Percentiles rank a stretch among this genome's conserved stretches.
Conservation (phyloP, 2,888 invertebrate species). For the Acleris sparsana region DNA sequence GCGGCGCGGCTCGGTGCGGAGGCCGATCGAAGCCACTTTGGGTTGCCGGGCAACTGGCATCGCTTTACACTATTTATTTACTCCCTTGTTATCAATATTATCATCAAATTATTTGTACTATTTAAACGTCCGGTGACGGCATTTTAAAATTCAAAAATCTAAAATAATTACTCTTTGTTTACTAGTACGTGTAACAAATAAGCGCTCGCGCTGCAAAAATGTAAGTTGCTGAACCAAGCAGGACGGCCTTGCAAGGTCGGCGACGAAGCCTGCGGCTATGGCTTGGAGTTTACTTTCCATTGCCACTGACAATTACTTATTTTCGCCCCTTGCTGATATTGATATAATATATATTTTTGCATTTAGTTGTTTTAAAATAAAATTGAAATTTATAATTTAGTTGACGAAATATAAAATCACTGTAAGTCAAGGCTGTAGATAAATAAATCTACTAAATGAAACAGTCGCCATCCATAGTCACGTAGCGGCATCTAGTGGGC, state of each 20-base stretch:
- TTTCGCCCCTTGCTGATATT: neutral
- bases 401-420: too few species aligned
- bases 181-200: neutral
- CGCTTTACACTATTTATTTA: constrained; percentile 18
- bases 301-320: constrained; percentile 7
- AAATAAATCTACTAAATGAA: neutral
- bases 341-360: too few species aligned
- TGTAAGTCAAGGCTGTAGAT: too few species aligned
- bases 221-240: constrained; percentile 40
- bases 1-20: constrained; percentile 39
- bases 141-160: too few species aligned
- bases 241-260: constrained; percentile 62
- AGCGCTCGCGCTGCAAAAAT: constrained; percentile 30
- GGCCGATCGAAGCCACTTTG: constrained; percentile 49
- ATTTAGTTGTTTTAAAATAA: too few species aligned
- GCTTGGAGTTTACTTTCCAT: constrained; percentile 33
- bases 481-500: constrained; percentile 25
- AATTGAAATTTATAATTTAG: too few species aligned
- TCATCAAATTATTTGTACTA: too few species aligned
- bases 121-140: too few species aligned
- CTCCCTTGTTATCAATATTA: neutral
- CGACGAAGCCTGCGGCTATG: constrained; percentile 23
- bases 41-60: constrained; percentile 66
- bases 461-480: neutral
- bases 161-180: too few species aligned